Base-by-base conservation (phyloP, 2,797 vertebrate genomes). In the Oceanodroma leucorhoa region DNA sequence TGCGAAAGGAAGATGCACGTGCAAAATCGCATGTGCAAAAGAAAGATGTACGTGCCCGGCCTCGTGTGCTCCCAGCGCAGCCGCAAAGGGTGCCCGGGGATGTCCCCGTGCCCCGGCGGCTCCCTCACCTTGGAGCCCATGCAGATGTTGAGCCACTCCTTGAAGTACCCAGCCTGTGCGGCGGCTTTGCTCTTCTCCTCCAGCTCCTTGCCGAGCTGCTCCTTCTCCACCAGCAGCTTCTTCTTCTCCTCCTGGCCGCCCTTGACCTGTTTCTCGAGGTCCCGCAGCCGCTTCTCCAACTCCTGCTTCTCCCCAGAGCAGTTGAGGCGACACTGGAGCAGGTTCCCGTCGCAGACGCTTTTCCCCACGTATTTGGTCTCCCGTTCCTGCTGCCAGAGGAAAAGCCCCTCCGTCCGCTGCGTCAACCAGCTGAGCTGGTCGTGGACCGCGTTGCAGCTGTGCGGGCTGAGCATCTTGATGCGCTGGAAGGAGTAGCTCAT, bases 121-220 rank as follows among this genome's bases (percentile, higher is more conserved):
- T 38, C 66, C 72, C 94, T 83, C 84, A 95, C 94, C 94, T 93
- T 93, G 64, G 67, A 13, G 32, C 62, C 73, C 85, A 76, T n/a
- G 67, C 94, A 95, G 62, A 89, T 7, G 64, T 12, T 53, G 72
- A 95, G 34, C 89, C 83, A 82, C 20, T 89, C 69, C 73, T 34
- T 45, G 32, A 92, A 20, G 36, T 48, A 41, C 12, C 27, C 75
- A 1, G 38, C 83, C 58, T 83, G 92, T 0, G 11, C 7, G 0
- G 69, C 94, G 0, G 6, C 69, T 46, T 48, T 91, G 54, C 69
- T 30, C 86, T 92, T 93, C 58, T 92, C 94, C 50, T 76, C 92
- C 89, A 92, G 53, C 78, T 92, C 73, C 82, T 89, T 95, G 11
- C 34, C 3, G 2, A 89, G 83, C 69, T 46, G 22, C 89, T 92